Evolutionary conservation across 2,888 invertebrate species (phyloP), one percentile per base, ranked within the genome.

Genomic region (Eugnorisma glareosa): DNA sequence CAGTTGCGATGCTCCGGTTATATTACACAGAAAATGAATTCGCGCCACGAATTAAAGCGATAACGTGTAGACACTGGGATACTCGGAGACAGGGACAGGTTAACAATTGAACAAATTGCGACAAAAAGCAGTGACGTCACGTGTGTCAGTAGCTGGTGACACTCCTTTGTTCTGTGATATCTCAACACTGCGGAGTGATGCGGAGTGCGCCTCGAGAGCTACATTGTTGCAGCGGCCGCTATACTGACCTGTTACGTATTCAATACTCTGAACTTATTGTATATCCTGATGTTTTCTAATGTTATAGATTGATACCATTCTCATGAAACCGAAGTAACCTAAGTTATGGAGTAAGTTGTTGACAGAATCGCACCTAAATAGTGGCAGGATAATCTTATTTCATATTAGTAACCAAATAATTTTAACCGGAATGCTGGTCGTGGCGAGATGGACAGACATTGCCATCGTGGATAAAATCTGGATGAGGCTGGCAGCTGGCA

Each of bases 101-200:
- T 89, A 87, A 90, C 92, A 91, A 91, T 91, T 91, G 91, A 88
- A 89, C 91, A 92, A 92, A 92, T 92, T 91, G 91, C 82, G 89
- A 92, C 89, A 93, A 94, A 93, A 93, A 93, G 91, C 40, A 84
- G 86, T 86, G 87, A 89, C 83, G 84, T 90, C 89, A 86, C 81
- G 85, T 79, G 88, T 88, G 83, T 88, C 90, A 89, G 59, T 80
- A 48, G 73, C 48, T 80, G 83, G 82, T 40, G 40, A 64, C 71
- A 61, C n/a, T 69, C 21, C 48, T 84, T 79, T 72, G 84, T 82
- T 78, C 71, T 48, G 24, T 64, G 71, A 77, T 69, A 37, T 57
- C 59, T 77, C 48, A 77, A 71, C 73, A 64, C 15, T 64, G 40
- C 13, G 35, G 35, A 63, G 35, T 37, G n/a, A n/a, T n/a, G 35